Percentiles rank a stretch among this genome's conserved stretches.
These are phyloP conservation scores for Brotula barbata DNA, from an alignment of 2,797 vertebrate genomes.

Conservation along the genomic window DNA sequence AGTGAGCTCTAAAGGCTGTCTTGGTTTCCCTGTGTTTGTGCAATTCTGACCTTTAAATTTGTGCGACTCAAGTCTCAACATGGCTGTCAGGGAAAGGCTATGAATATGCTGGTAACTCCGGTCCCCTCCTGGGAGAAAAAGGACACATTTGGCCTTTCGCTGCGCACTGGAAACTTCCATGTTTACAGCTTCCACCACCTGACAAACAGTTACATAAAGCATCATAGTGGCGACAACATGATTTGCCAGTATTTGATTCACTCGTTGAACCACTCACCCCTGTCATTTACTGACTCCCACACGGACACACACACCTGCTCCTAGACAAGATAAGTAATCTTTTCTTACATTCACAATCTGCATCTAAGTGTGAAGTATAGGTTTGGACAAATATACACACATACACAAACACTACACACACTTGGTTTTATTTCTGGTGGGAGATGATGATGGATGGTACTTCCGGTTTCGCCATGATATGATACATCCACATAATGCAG, in stretches of 20 bases:
- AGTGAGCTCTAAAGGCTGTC: conserved; percentile 34
- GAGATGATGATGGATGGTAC: too few relatives aligned
- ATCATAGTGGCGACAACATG: conserved; percentile 20
- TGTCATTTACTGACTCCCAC: conserved; percentile 8
- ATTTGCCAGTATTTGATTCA: conserved; percentile 26
- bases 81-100: conserved; percentile 35
- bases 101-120: conserved; percentile 35
- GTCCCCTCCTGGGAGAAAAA: conserved; percentile 42
- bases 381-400: too few relatives aligned
- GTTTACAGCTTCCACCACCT: conserved; percentile 46
- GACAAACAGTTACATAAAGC: conserved; percentile 45
- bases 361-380: too few relatives aligned
- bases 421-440: too few relatives aligned
- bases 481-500: too few relatives aligned
- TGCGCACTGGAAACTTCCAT: conserved; percentile 36
- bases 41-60: conserved; percentile 35
- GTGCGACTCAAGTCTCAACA: conserved; percentile 28
- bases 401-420: too few relatives aligned
- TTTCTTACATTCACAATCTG: too few relatives aligned
- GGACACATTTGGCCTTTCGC: conserved; percentile 52
- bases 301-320: background rate
- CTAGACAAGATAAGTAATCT: background rate
- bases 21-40: conserved; percentile 33
- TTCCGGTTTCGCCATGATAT: too few relatives aligned
- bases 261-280: conserved; percentile 21